These are phyloP conservation scores for Nothura maculosa DNA, from an alignment of 2,797 vertebrate species.

Conservation along the genomic window DNA sequence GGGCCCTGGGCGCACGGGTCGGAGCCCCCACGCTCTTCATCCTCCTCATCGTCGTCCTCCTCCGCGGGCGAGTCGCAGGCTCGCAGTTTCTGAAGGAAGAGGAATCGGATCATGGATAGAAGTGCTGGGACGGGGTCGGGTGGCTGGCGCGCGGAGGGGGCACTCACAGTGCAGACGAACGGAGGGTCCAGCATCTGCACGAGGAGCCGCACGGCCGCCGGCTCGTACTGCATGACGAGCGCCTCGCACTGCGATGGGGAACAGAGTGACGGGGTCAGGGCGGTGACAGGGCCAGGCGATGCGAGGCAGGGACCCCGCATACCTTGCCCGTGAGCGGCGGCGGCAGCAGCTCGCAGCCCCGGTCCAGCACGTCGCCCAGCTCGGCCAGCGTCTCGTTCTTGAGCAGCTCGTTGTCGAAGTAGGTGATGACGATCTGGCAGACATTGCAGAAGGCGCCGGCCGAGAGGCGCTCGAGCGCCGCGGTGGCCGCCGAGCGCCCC, in stretches of 20 bases:
- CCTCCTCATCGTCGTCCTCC: not conserved
- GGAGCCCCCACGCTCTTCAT: slow-evolving; percentile 80
- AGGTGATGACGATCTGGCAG: slow-evolving; percentile 88
- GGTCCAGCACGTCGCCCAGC: slow-evolving; percentile 86
- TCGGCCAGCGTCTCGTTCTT: slow-evolving; percentile 89
- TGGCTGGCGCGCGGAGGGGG: no score
- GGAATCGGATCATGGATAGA: no score
- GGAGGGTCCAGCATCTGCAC: slow-evolving; percentile 91
- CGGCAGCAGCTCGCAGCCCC: slow-evolving; percentile 90
- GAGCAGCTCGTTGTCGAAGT: slow-evolving; percentile 88
- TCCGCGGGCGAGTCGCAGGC: slow-evolving; percentile 81
- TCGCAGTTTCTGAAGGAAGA: slow-evolving; percentile 85
- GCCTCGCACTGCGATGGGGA: slow-evolving; percentile 86
- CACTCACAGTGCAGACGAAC: slow-evolving; percentile 91
- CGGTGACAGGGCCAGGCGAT: no score
- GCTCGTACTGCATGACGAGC: slow-evolving; percentile 89
- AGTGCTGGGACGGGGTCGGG: no score
- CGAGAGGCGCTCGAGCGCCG: not conserved
- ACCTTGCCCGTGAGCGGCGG: slow-evolving; percentile 39
- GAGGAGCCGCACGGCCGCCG: slow-evolving; percentile 86
- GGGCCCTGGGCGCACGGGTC: slow-evolving; percentile 93
- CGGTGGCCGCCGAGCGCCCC: no score
- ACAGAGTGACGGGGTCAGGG: no score
- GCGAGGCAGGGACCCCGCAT: no score
- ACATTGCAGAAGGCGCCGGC: slow-evolving; percentile 86